Evolutionary conservation across 2,113 vertebrate species (phyloP).

Genomic region (Stictonetta naevosa): DNA sequence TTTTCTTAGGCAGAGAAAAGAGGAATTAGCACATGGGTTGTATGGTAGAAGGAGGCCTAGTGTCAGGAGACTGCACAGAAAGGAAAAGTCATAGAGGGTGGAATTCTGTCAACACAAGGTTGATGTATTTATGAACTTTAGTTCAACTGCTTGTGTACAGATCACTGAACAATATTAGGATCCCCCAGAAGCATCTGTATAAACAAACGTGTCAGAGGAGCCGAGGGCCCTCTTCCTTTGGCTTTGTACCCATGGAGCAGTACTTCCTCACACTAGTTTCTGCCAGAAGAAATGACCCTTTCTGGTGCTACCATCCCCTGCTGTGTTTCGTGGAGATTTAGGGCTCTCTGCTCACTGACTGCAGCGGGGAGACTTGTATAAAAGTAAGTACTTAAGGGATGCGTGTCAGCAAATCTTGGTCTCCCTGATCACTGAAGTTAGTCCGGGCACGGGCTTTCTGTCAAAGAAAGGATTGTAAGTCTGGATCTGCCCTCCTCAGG

Average conservation of each 20-base stretch:
- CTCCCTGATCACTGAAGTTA: neutral
- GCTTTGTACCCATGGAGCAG: neutral
- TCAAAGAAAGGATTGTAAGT: neutral
- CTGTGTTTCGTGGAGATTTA: slow-evolving; percentile 47
- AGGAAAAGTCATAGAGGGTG: neutral
- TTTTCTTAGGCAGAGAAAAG: neutral
- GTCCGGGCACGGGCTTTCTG: neutral
- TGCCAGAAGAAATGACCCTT: slow-evolving; percentile 49
- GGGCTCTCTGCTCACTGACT: neutral
- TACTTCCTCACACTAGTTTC: neutral
- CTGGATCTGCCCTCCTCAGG: neutral
- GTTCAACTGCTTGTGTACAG: neutral
- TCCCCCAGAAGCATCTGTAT: slow-evolving; percentile 9
- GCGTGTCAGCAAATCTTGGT: slow-evolving; percentile 1
- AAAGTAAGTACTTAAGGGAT: slow-evolving; percentile 10
- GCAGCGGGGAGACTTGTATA: neutral
- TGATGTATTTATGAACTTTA: neutral
- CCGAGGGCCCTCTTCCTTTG: neutral
- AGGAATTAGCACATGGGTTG: neutral
- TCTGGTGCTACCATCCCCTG: slow-evolving; percentile 20
- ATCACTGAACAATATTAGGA: neutral
- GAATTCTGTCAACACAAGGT: neutral
- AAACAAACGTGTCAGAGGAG: neutral
- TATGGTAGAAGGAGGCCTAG: neutral
- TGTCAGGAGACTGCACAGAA: neutral